phyloP scores from a whole-genome alignment of 2,797 vertebrate species.

The Huso huso region DNA sequence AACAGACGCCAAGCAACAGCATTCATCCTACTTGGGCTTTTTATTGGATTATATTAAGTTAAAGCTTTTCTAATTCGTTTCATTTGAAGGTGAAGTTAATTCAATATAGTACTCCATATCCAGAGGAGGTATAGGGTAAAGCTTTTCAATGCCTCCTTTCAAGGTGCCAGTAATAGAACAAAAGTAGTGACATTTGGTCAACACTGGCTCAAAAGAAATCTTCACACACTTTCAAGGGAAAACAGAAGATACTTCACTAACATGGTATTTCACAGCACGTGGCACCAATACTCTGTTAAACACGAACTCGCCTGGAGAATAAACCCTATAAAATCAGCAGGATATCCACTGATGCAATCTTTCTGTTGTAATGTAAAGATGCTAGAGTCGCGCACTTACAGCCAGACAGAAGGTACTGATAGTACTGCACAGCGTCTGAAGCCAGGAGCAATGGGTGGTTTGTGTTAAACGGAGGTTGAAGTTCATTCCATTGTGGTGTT shows the following conservation, averaged over 20 bases:
- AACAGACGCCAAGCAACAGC: constrained; percentile 43
- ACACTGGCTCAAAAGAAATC: constrained; percentile 9
- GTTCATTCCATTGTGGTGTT: constrained; percentile 94
- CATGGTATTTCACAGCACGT: constrained; percentile 43
- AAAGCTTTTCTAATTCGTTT: constrained; percentile 52
- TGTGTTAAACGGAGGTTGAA: constrained; percentile 91
- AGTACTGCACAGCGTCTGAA: constrained; percentile 89
- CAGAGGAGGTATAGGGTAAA: constrained; percentile 20
- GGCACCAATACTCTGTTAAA: constrained; percentile 41
- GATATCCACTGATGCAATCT: constrained; percentile 22
- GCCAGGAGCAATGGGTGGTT: constrained; percentile 87
- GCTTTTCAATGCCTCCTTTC: constrained; percentile 23
- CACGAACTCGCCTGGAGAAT: constrained; percentile 32
- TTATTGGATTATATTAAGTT: constrained; percentile 50
- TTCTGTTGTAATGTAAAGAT: not conserved
- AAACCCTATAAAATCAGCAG: constrained; percentile 30
- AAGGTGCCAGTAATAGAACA: constrained; percentile 16
- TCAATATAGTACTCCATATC: constrained; percentile 29
- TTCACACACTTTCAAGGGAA: not conserved
- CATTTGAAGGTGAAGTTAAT: constrained; percentile 29
- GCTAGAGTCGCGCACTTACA: constrained; percentile 57
- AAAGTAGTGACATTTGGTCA: constrained; percentile 9
- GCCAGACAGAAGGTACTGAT: constrained; percentile 83
- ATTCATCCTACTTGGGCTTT: constrained; percentile 45
- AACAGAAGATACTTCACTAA: constrained; percentile 12